A percentile compares a stretch with the other conserved stretches of the same genome.
These are phyloP conservation scores for Dendrolimus pini DNA, from an alignment of 2,888 invertebrate species.

Conservation along the genomic window DNA sequence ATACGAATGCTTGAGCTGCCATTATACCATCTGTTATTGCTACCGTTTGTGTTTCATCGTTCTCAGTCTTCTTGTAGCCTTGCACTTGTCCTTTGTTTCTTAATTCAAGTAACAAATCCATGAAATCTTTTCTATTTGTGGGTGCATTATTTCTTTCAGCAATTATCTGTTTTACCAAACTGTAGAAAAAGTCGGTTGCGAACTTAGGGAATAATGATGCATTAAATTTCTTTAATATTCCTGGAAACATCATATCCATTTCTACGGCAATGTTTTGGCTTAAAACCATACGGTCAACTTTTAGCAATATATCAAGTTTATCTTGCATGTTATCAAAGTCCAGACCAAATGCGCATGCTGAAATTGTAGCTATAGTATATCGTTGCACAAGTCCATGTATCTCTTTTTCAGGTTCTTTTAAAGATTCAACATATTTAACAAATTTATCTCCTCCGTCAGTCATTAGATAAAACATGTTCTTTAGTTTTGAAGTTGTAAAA, in stretches of 20 bases:
- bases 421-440: conserved; percentile 18
- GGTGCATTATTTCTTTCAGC: conserved; percentile 32
- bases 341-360: conserved; percentile 37
- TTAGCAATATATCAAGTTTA: conserved; percentile 12
- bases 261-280: conserved; percentile 16
- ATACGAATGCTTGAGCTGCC: conserved; percentile 53
- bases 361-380: conserved; percentile 32
- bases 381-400: conserved; percentile 26
- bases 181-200: conserved; percentile 24
- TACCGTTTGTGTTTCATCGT: conserved; percentile 13
- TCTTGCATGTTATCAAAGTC: conserved; percentile 24
- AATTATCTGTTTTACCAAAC: conserved; percentile 26
- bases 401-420: conserved; percentile 23
- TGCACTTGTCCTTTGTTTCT: conserved; percentile 26
- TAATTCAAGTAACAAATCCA: conserved; percentile 40
- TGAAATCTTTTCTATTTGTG: conserved; percentile 34
- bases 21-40: conserved; percentile 39
- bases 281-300: conserved; percentile 18
- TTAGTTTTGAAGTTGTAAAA: conserved; percentile 48
- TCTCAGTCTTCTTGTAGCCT: conserved; percentile 13
- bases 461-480: conserved; percentile 41
- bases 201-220: conserved; percentile 24
- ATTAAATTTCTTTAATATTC: conserved; percentile 30
- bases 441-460: conserved; percentile 31
- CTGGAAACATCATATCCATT: conserved; percentile 37